phyloP scores from a whole-genome alignment of 2,797 vertebrate species.

The Eulemur mongoz region DNA sequence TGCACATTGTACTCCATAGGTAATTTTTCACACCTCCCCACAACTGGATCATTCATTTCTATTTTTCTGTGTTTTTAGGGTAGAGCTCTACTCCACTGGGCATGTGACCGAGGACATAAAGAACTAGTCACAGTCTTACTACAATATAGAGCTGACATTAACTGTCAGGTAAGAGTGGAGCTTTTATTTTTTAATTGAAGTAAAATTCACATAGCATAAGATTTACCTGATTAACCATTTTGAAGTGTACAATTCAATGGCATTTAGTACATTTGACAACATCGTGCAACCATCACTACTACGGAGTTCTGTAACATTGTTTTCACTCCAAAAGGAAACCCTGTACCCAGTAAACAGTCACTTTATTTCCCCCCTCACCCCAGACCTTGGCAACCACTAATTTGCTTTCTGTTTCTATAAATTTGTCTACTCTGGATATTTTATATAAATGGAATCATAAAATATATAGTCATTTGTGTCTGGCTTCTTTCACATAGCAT shows the following conservation, averaged over 20 bases:
- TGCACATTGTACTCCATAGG: neutral
- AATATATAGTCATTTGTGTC: neutral
- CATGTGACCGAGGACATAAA: conserved; percentile 97
- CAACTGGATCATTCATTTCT: neutral
- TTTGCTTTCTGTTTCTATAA: neutral
- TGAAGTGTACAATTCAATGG: neutral
- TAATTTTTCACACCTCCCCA: neutral
- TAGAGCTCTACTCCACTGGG: conserved; percentile 95
- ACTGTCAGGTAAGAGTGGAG: conserved; percentile 92
- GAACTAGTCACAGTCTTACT: conserved; percentile 94
- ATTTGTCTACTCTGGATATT: neutral
- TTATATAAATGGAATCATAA: conserved; percentile 5
- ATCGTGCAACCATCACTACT: neutral
- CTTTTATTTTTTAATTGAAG: neutral
- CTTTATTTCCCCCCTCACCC: neutral
- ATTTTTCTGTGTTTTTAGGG: conserved; percentile 88
- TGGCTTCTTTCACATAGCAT: neutral
- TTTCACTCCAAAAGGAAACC: neutral
- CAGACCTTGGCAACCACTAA: neutral
- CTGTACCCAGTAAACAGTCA: neutral
- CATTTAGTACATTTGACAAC: neutral
- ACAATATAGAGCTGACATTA: conserved; percentile 92
- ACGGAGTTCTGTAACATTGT: neutral
- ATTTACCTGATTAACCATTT: neutral
- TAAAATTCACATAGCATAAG: neutral